phyloP scores from a whole-genome alignment of 2,113 vertebrate species.

The Orientallactaga bullata region DNA sequence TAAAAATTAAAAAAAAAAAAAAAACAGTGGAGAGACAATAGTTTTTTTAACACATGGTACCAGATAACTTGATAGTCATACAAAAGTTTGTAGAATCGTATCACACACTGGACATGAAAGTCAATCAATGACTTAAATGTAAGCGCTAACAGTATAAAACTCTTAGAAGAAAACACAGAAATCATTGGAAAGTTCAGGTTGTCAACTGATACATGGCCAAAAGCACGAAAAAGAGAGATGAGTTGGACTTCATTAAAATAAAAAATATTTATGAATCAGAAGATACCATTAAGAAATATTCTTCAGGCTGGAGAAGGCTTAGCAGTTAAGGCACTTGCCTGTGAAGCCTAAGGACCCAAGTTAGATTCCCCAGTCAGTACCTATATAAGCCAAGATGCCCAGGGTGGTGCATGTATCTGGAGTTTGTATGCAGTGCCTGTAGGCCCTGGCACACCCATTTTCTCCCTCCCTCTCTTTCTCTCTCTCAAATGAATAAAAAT shows the following conservation, averaged over 20 bases:
- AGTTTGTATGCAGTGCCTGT: too few relatives aligned
- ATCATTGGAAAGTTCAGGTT: neutral
- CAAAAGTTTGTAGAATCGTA: neutral
- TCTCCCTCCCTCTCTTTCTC: too few relatives aligned
- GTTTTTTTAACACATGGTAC: neutral
- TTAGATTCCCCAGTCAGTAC: too few relatives aligned
- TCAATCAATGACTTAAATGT: neutral
- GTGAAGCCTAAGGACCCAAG: too few relatives aligned
- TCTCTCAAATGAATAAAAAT: too few relatives aligned
- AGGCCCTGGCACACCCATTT: too few relatives aligned
- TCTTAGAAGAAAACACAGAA: neutral
- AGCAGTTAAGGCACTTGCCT: too few relatives aligned
- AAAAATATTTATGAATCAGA: neutral
- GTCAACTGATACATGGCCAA: neutral
- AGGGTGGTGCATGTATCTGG: too few relatives aligned
- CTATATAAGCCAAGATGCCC: too few relatives aligned
- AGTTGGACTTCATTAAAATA: neutral
- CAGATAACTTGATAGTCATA: neutral
- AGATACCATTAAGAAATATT: neutral
- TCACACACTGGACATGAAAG: neutral
- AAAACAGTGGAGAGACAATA: neutral
- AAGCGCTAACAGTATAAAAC: neutral
- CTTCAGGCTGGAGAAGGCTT: too few relatives aligned
- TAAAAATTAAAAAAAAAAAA: too few relatives aligned
- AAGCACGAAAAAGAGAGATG: neutral